Evolutionary conservation across 2,797 vertebrate genomes (phyloP), one percentile per base, ranked within the genome.

Genomic region (Pitangus sulphuratus): DNA sequence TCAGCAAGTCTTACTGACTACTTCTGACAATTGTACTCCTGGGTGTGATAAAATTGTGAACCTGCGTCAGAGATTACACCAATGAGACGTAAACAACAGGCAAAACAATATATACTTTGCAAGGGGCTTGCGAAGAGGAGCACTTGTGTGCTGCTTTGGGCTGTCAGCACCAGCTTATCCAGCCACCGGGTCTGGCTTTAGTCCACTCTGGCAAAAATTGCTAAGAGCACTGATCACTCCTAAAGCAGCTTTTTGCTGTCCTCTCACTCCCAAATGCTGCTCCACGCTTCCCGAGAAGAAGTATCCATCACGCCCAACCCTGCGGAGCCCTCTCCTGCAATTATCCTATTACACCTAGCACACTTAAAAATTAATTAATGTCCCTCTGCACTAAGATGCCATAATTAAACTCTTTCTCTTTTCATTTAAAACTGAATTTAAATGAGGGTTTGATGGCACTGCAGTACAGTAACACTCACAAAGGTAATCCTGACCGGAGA

Each of bases 251-350:
- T 61, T 72, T 77, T 70, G 54, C 22, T 17, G 35, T 48, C 56
- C 15, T 37, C 37, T n/a, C 0, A 0, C 30, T 64, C 37, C 12
- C 5, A 1, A 60, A 12, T 74, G 68, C 16, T 14, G 69, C 47
- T 84, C 47, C 8, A 0, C 7, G 0, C 19, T 37, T 39, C 40
- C 40, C 28, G 19, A 39, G 61, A 39, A 30, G 2, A 44, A 3
- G 3, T 6, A 82, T 31, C 61, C 25, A 11, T 40, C 3, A 4
- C 0, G 0, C 30, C 22, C 0, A 0, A 68, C 40, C 45, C 77
- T 0, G 0, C 35, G 33, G 62, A 90, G 40, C 40, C 70, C 75
- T 70, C 33, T 87, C 45, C 64, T 72, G 62, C 75, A 93, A 94
- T 91, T 77, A 89, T 76, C 51, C 84, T 77, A 39, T 79, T 93